Base-by-base conservation (phyloP, 2,113 vertebrate species). In the Myotis davidii region DNA sequence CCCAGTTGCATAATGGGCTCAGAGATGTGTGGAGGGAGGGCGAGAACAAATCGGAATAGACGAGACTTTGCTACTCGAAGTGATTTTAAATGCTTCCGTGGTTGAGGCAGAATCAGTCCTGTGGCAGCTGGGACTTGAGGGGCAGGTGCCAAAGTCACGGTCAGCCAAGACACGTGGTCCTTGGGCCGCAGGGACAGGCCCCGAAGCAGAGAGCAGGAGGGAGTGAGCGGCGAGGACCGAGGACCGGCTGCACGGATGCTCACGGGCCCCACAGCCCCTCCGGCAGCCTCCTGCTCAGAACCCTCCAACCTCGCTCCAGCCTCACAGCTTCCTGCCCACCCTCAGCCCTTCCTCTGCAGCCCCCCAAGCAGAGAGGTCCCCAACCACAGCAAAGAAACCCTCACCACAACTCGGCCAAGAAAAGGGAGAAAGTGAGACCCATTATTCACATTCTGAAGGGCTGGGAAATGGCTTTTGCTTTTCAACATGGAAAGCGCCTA, bases 391-490 rank as follows among this genome's bases (percentile, higher is more conserved):
- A 88, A 64, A 48, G 84, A 84, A 50, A 59, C 89, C n/a, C 87
- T 93, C 88, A 45, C 50, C 72, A 92, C 91, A 91, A 23, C 86
- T 86, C 77, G 23, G 78, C 90, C 90, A 81, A 94, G 96, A 96
- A 96, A 23, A 94, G 91, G 85, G 69, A 74, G 94, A 92, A 96
- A 96, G 95, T 70, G 78, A 92, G 87, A 77, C 82, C 97, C 85
- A 84, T 96, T 92, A 92, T 95, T 96, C 96, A 95, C 96, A 23
- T 88, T 86, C 92, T 92, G 88, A 95, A 96, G 96, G 96, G 91
- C 96, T 98, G 96, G 90, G 95, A 97, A 97, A 88, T 95, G 92
- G 97, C 96, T 96, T 97, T 95, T 97, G 96, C 96, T 97, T 97
- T 97, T 94, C 97, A 95, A 95, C 88, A 94, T 95, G 92, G 96